Conservation (phyloP, 2,797 vertebrate genomes). For the Arnoldichthys spilopterus region DNA sequence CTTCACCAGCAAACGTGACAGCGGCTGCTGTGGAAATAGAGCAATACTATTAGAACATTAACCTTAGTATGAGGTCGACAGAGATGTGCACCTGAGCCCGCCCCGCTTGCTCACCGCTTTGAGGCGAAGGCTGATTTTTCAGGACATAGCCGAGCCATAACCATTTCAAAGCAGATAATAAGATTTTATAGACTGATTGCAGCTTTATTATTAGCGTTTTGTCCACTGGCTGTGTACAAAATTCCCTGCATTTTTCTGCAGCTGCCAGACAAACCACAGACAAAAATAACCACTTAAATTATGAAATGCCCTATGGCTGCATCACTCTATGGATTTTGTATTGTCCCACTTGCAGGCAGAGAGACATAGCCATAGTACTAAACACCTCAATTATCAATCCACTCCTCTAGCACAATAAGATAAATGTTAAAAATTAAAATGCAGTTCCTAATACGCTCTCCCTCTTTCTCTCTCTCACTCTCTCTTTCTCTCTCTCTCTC, state of each 20-base stretch:
- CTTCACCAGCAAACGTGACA: constrained; percentile 30
- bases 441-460: constrained; percentile 36
- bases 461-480: background rate
- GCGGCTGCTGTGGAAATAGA: constrained; percentile 2
- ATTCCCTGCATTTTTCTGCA: constrained; percentile 34
- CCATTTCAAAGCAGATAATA: constrained; percentile 4
- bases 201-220: constrained; percentile 18
- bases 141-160: background rate
- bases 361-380: constrained; percentile 47
- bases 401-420: constrained; percentile 51
- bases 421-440: constrained; percentile 59
- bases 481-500: constrained; percentile 5
- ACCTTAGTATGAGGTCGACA: constrained; percentile 26
- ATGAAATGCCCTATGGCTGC: constrained; percentile 50
- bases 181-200: constrained; percentile 8
- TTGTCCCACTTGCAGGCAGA: constrained; percentile 48
- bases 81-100: constrained; percentile 29
- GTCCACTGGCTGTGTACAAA: constrained; percentile 27
- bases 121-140: background rate
- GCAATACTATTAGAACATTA: constrained; percentile 29
- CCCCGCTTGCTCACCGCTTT: background rate
- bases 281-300: constrained; percentile 58
- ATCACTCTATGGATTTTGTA: constrained; percentile 44
- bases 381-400: constrained; percentile 59
- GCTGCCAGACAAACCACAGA: constrained; percentile 36